Percentiles rank a stretch among this genome's conserved stretches.
phyloP scores from a whole-genome alignment of 2,888 invertebrate species.

The Dryocosmus kuriphilus region DNA sequence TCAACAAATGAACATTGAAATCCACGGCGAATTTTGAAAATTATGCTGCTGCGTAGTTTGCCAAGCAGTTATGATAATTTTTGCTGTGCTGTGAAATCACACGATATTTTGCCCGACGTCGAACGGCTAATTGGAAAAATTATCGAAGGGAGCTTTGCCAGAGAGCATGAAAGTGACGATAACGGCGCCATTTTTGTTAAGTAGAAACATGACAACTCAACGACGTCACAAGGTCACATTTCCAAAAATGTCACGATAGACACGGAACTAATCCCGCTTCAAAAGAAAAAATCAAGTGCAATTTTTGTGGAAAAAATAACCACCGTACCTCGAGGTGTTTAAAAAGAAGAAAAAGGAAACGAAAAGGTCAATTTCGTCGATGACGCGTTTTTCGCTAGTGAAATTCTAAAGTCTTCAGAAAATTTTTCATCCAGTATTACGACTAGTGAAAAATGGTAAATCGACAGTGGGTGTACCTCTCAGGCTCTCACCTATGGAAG shows the following conservation, averaged over 20 bases:
- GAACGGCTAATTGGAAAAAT: slow-evolving; percentile 27
- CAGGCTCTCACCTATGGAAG: too few species aligned
- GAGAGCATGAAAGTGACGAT: slow-evolving; percentile 14
- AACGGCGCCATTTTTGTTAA: slow-evolving; percentile 32
- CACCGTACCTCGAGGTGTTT: slow-evolving; percentile 33
- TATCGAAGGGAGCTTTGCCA: slow-evolving; percentile 38
- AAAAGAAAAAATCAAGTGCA: slow-evolving; percentile 28
- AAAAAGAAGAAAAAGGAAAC: slow-evolving; percentile 28
- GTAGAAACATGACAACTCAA: background rate
- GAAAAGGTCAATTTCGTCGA: slow-evolving; percentile 22
- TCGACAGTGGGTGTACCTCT: slow-evolving; percentile 20
- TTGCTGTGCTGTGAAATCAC: slow-evolving; percentile 34
- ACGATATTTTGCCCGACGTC: background rate
- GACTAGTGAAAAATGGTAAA: slow-evolving; percentile 18
- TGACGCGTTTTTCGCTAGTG: slow-evolving; percentile 31
- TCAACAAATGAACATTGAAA: slow-evolving; percentile 30
- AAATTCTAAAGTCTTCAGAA: background rate
- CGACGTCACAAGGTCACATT: background rate
- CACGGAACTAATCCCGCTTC: background rate
- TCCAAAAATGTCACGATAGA: too few species aligned
- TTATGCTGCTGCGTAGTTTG: slow-evolving; percentile 36
- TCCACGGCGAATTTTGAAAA: slow-evolving; percentile 32
- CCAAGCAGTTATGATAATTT: slow-evolving; percentile 36
- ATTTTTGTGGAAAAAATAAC: slow-evolving; percentile 38
- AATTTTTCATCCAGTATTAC: background rate